These are phyloP conservation scores for Menidia beryllina DNA, from an alignment of 2,113 vertebrate species.

Conservation along the genomic window DNA sequence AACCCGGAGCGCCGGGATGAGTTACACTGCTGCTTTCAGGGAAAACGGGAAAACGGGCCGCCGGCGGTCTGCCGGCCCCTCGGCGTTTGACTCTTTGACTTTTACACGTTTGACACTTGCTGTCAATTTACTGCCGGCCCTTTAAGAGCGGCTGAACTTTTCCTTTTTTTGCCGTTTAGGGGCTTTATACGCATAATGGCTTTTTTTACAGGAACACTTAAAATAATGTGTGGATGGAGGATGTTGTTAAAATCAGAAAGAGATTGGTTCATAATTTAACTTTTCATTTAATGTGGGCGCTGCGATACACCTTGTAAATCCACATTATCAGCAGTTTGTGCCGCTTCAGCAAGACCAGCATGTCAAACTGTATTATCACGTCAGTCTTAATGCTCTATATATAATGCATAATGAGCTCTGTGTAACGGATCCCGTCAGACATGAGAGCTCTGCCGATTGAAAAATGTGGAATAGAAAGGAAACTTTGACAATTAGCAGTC, in stretches of 20 bases:
- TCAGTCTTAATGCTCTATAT: constrained; percentile 69
- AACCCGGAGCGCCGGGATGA: constrained; percentile 77
- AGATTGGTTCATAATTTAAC: constrained; percentile 71
- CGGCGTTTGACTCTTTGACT: constrained; percentile 72
- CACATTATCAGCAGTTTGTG: constrained; percentile 66
- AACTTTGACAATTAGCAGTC: constrained; percentile 28
- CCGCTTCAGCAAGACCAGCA: constrained; percentile 57
- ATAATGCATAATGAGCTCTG: constrained; percentile 61
- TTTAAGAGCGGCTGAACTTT: constrained; percentile 66
- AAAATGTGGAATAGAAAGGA: constrained; percentile 41
- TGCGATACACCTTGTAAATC: constrained; percentile 62
- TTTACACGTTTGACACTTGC: constrained; percentile 62
- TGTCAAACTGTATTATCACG: constrained; percentile 66
- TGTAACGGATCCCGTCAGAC: constrained; percentile 44
- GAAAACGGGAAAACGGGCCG: no score
- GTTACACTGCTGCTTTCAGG: constrained; percentile 78
- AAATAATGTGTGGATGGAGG: constrained; percentile 64
- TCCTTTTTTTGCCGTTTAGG: constrained; percentile 62
- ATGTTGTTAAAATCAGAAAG: constrained; percentile 75
- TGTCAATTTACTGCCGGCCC: constrained; percentile 59
- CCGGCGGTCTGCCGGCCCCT: constrained; percentile 35
- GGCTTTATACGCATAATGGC: constrained; percentile 71
- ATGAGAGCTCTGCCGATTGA: constrained; percentile 41
- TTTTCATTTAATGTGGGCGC: constrained; percentile 59
- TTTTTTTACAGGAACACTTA: constrained; percentile 66